phyloP scores from a whole-genome alignment of 2,113 vertebrate species.

The Fregata magnificens region DNA sequence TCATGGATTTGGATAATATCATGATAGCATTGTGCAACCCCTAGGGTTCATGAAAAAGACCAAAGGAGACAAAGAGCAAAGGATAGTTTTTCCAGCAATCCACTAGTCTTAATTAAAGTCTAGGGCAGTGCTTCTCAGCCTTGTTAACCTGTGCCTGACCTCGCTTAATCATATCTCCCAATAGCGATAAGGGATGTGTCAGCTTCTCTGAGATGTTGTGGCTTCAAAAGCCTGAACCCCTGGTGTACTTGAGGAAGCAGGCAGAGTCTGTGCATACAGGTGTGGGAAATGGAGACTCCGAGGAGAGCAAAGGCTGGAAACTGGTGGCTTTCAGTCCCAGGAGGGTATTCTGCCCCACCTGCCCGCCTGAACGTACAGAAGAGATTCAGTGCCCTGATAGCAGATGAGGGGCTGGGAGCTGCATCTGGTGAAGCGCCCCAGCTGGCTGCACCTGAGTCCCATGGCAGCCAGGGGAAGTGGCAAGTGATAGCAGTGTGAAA shows the following conservation, averaged over 20 bases:
- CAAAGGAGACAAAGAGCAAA: neutral
- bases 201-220: neutral
- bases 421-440: neutral
- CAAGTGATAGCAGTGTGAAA: neutral
- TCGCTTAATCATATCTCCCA: neutral
- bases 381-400: neutral
- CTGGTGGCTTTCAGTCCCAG: neutral
- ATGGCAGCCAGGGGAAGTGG: neutral
- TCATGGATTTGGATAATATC: neutral
- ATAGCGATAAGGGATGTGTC: neutral
- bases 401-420: neutral
- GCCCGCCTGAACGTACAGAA: neutral
- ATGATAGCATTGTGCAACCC: neutral
- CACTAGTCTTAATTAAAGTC: neutral
- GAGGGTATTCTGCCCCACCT: neutral
- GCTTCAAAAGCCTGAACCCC: neutral
- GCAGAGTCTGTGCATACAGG: fast-evolving
- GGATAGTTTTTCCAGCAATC: neutral
- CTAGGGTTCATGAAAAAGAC: neutral
- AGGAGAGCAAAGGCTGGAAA: neutral
- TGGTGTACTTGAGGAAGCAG: neutral
- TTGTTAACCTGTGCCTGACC: neutral
- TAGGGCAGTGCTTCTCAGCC: neutral
- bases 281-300: neutral
- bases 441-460: neutral